Base-by-base conservation (phyloP, 2,113 vertebrate species). In the Brachypteracias leptosomus region DNA sequence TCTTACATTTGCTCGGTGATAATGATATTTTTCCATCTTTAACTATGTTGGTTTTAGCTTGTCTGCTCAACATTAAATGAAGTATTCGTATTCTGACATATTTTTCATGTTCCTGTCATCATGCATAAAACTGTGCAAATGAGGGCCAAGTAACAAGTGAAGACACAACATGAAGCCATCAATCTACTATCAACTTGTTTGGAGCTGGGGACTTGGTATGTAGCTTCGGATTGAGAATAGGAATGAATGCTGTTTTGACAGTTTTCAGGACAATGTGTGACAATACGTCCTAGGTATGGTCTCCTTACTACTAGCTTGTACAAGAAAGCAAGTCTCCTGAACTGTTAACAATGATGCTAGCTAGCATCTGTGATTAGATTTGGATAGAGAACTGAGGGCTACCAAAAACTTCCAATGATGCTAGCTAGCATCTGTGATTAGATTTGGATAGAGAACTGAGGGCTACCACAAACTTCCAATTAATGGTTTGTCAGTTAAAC, bases 71-170 rank as follows among this genome's bases (percentile, higher is more conserved):
- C 62, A n/a, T 89, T 79, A 88, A 90, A 79, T 54, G 66, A 93
- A 68, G 18, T 78, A 63, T 92, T 96, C 97, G 40, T 82, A 77
- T 91, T 35, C 66, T 76, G 55, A 83, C 24, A 7, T 81, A 77
- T n/a, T 90, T 83, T 93, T 47, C 18, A 25, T 80, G 44, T 90
- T 97, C 75, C 78, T 94, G 36, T 91, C 93, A 82, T 91, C 19
- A 5, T 86, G 35, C 58, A 94, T 75, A 95, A 96, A 94, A 86
- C 61, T 28, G 75, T 89, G 71, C 38, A 94, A 77, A 88, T 54
- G 28, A 92, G 19, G 51, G 21, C 65, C 58, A 51, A 65, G 31
- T 42, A 52, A n/a, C 24, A 83, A 78, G 35, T 36, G 63, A 93
- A 91, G 33, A 70, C 65, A 77, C 26, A 67, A 61, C 33, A 49